These are phyloP conservation scores for Sternarchorhynchus goeldii DNA, from an alignment of 2,797 vertebrate species.

Conservation along the genomic window DNA sequence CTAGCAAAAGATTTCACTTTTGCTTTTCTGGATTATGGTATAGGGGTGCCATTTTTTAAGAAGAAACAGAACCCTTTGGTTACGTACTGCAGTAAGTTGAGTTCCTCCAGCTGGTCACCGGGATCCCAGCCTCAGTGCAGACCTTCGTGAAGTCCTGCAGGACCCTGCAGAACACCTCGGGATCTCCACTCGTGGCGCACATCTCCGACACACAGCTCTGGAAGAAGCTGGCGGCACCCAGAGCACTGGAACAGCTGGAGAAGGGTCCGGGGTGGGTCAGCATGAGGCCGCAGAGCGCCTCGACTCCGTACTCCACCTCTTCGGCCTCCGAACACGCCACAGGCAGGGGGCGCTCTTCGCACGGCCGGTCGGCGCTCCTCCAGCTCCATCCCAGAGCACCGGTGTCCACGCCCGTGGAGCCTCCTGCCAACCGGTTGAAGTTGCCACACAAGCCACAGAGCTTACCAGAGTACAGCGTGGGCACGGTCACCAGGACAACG, in stretches of 20 bases:
- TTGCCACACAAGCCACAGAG: conserved; percentile 87
- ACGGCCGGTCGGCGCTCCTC: conserved; percentile 65
- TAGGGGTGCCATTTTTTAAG: not conserved
- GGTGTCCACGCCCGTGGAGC: conserved; percentile 58
- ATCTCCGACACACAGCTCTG: conserved; percentile 77
- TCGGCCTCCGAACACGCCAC: conserved; percentile 68
- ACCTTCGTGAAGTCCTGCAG: conserved; percentile 71
- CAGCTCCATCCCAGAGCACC: conserved; percentile 73
- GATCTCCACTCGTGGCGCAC: conserved; percentile 74
- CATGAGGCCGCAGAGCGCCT: conserved; percentile 78
- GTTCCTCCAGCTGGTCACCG: conserved; percentile 76
- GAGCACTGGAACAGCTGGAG: conserved; percentile 68
- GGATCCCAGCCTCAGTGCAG: conserved; percentile 76
- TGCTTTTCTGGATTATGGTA: too few species aligned
- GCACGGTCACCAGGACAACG: conserved; percentile 76
- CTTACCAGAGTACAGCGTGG: conserved; percentile 71
- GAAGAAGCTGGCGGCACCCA: conserved; percentile 75
- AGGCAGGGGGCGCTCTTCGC: conserved; percentile 64
- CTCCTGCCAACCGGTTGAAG: conserved; percentile 73
- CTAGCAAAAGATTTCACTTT: too few species aligned
- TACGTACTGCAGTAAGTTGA: conserved; percentile 80
- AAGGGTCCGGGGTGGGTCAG: conserved; percentile 74
- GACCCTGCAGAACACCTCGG: conserved; percentile 67
- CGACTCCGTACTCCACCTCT: conserved; percentile 67
- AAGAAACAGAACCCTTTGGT: not conserved